Evolutionary conservation across 2,113 vertebrate species (phyloP).

Genomic region (Catharus fuscescens): DNA sequence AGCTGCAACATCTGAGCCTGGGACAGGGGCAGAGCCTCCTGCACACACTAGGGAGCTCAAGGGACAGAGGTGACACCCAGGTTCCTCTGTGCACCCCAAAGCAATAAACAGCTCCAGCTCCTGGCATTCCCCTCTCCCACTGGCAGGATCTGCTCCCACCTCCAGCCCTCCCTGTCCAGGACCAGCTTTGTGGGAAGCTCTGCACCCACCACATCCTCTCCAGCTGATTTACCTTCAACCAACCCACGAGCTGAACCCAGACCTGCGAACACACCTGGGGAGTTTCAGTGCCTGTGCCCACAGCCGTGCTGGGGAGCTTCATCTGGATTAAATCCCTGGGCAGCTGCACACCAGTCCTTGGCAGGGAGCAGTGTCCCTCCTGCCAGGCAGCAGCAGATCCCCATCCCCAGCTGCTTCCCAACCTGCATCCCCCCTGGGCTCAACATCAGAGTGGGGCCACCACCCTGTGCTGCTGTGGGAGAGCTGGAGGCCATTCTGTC

Average conservation of each 20-base stretch:
- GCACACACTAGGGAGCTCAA: not conserved
- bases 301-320: not conserved
- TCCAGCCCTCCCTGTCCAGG: not conserved
- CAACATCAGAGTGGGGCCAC: fast-evolving
- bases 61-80: not conserved
- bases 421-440: fast-evolving
- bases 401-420: fast-evolving
- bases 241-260: fast-evolving
- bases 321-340: not conserved
- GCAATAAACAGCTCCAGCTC: not conserved
- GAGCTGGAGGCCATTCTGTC: not conserved
- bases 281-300: not conserved
- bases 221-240: not conserved
- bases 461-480: fast-evolving
- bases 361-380: not conserved
- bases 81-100: not conserved
- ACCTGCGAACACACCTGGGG: not conserved
- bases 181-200: not conserved
- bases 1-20: not conserved
- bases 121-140: fast-evolving
- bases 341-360: not conserved
- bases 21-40: not conserved
- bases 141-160: not conserved
- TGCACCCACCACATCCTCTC: fast-evolving
- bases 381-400: not conserved